Percentiles rank a stretch among this genome's conserved stretches.
These are phyloP conservation scores for Pogoniulus pusillus DNA, from an alignment of 2,797 vertebrate species.

Conservation along the genomic window DNA sequence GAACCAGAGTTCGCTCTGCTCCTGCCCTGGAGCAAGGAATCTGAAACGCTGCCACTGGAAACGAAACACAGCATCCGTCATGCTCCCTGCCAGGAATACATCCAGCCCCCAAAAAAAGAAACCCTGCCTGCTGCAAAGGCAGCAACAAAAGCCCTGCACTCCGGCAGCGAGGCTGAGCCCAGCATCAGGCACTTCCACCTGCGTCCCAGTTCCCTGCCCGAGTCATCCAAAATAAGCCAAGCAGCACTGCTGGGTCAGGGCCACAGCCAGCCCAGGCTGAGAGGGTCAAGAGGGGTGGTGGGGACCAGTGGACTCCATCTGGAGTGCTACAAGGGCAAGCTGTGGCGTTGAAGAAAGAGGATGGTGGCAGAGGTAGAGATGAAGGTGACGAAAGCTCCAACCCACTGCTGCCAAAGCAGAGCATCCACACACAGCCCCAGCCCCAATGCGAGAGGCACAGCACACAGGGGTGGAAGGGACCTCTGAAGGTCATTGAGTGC, in stretches of 20 bases:
- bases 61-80: constrained; percentile 77
- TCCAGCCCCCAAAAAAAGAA: constrained; percentile 79
- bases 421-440: not conserved
- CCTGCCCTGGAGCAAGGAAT: constrained; percentile 69
- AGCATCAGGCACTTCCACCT: constrained; percentile 55
- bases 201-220: constrained; percentile 46
- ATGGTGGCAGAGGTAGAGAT: not conserved
- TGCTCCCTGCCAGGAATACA: constrained; percentile 79
- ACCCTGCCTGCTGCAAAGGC: constrained; percentile 73
- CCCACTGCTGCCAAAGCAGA: not conserved
- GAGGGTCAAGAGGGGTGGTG: not conserved
- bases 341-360: not conserved
- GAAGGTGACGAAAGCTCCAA: not conserved
- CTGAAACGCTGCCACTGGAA: constrained; percentile 68
- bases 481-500: too few species aligned
- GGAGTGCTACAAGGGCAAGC: not conserved
- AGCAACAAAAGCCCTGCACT: constrained; percentile 72
- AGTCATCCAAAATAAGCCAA: rapidly evolving
- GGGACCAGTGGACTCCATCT: rapidly evolving
- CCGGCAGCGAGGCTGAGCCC: constrained; percentile 61
- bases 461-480: too few species aligned
- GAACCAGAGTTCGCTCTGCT: constrained; percentile 51
- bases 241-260: not conserved
- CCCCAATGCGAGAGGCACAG: not conserved
- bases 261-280: not conserved